Percentiles rank a stretch among this genome's conserved stretches.
Evolutionary conservation across 1,140 invertebrate genomes (phyloP).

Genomic region (Macrobrachium rosenbergii): DNA sequence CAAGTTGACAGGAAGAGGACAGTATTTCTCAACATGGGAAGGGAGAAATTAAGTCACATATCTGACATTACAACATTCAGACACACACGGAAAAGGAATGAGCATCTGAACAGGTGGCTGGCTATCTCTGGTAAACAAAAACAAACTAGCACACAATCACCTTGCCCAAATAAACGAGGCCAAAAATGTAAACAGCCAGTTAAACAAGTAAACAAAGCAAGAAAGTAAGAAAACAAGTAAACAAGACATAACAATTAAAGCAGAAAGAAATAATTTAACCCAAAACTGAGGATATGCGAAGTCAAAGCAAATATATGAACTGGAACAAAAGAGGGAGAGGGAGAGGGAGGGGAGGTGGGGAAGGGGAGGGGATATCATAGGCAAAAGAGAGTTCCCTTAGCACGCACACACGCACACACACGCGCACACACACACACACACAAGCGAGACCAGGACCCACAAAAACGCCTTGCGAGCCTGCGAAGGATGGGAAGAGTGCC

Average conservation of each 20-base stretch:
- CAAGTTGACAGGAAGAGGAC: too few relatives aligned
- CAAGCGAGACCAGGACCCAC: background rate
- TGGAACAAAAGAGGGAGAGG: background rate
- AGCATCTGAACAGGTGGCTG: too few relatives aligned
- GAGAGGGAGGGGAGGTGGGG: background rate
- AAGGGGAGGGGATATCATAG: background rate
- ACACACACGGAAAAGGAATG: too few relatives aligned
- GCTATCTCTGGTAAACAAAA: background rate
- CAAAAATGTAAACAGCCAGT: background rate
- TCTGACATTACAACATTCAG: too few relatives aligned
- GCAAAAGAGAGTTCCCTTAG: background rate
- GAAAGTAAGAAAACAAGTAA: too few relatives aligned
- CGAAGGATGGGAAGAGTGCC: constrained; percentile 35
- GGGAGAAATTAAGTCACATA: too few relatives aligned
- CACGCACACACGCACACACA: background rate
- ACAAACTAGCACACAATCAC: background rate
- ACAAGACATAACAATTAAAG: background rate
- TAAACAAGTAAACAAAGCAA: background rate
- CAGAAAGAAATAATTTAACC: background rate
- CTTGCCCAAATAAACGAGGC: background rate
- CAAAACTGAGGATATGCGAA: background rate
- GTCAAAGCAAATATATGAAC: background rate
- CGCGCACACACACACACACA: background rate
- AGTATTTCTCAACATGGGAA: too few relatives aligned
- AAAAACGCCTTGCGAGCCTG: constrained; percentile 28